phyloP scores from a whole-genome alignment of 2,113 vertebrate species.

The Arothron firmamentum region DNA sequence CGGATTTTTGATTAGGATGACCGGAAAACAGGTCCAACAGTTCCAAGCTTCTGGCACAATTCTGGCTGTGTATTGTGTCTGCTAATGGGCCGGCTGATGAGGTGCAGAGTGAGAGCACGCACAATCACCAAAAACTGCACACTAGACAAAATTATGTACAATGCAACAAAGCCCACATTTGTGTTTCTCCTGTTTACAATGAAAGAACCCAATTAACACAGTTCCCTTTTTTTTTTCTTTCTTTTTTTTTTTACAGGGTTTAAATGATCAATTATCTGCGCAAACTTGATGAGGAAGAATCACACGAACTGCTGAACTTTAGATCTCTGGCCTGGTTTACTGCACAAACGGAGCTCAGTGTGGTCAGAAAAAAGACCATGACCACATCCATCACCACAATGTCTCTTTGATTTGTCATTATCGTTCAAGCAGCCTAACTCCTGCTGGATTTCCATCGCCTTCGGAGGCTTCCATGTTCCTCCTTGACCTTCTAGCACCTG shows the following conservation, averaged over 20 bases:
- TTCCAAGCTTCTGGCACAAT: no score
- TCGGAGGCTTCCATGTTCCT: no score
- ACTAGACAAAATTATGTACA: conserved; percentile 41
- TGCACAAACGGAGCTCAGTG: conserved; percentile 49
- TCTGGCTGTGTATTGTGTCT: conserved; percentile 43
- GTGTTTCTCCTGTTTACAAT: conserved; percentile 54
- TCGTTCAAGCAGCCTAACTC: no score
- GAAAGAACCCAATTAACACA: conserved; percentile 71
- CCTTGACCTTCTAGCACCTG: no score
- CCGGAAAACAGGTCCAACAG: no score
- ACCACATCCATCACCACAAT: no score
- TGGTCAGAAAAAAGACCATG: conserved; percentile 14
- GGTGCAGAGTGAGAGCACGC: conserved; percentile 27
- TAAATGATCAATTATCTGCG: conserved; percentile 71
- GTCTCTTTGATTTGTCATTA: no score
- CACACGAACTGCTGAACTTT: conserved; percentile 53
- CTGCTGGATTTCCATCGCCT: no score
- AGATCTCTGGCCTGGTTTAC: conserved; percentile 42
- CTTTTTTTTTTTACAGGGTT: conserved; percentile 53
- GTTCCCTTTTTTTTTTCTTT: conserved; percentile 56
- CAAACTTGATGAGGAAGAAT: conserved; percentile 66
- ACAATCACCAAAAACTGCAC: conserved; percentile 41
- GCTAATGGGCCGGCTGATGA: conserved; percentile 31
- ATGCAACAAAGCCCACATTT: conserved; percentile 69
- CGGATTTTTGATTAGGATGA: no score